phyloP scores from a whole-genome alignment of 2,797 vertebrate species.

The Acanthurus tractus region DNA sequence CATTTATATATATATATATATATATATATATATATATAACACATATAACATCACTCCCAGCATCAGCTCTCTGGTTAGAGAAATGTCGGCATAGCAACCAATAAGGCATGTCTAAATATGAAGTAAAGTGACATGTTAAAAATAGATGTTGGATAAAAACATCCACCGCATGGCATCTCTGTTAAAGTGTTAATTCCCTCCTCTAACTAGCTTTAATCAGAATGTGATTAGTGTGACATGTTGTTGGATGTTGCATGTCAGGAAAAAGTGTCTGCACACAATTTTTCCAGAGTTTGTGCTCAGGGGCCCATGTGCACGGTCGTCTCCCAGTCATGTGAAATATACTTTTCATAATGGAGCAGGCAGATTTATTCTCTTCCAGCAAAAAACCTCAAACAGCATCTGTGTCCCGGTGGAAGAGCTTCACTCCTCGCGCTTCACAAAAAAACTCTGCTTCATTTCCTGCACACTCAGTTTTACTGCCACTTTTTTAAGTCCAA shows the following conservation, averaged over 20 bases:
- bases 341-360: conserved; percentile 51
- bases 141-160: neutral
- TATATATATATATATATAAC: no score
- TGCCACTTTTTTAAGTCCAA: conserved; percentile 58
- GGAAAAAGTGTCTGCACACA: conserved; percentile 11
- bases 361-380: conserved; percentile 40
- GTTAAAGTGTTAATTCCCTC: conserved; percentile 1
- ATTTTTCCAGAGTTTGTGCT: conserved; percentile 26
- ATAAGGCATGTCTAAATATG: neutral
- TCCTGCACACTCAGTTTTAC: conserved; percentile 63
- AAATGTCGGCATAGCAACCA: conserved; percentile 18
- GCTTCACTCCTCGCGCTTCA: conserved; percentile 50
- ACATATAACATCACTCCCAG: no score
- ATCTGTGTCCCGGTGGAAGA: conserved; percentile 49
- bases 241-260: conserved; percentile 3
- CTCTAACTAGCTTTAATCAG: conserved; percentile 3
- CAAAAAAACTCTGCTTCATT: conserved; percentile 65
- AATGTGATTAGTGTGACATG: conserved; percentile 19
- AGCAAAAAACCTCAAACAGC: conserved; percentile 52
- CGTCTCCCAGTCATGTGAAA: conserved; percentile 37
- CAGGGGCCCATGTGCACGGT: conserved; percentile 42
- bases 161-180: neutral
- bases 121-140: conserved; percentile 10
- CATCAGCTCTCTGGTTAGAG: no score
- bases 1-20: neutral